Evolutionary conservation across 2,797 vertebrate genomes (phyloP), one percentile per base, ranked within the genome.

Genomic region (Emydoidea blandingii): DNA sequence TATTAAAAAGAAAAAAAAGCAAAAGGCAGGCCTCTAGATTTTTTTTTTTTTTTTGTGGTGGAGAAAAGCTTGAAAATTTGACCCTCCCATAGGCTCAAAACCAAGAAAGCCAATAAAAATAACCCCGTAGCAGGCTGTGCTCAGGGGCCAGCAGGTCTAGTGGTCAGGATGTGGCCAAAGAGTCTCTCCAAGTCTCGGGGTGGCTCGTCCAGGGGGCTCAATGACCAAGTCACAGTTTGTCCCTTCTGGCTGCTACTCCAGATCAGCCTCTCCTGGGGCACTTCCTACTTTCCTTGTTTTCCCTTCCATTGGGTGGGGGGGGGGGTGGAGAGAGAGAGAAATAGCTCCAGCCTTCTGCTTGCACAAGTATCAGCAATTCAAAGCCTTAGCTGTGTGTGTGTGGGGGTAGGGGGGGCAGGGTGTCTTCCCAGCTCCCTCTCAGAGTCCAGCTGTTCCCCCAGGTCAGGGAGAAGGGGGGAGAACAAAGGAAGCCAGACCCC

Each of bases 111-210:
- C 59, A 34, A 41, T 4, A 12, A 1, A 19, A 83, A 37, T 62
- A 12, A 74, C 9, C 0, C 1, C 15, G 18, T 65, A 65, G 4
- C 62, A 62, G 31, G 14, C 31, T 62, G 15, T 62, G 31, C 7
- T 62, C 31, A 34, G 59, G 14, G 59, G 31, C 31, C 59, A 62
- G 59, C 59, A n/a, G 18, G 31, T 65, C 34, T 65, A n/a, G 18
- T 37, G 7, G 34, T n/a, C 8, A 19, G 34, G 34, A 16, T 65
- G 34, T 65, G 34, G 34, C 34, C 34, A 62, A 34, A 65, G 62
- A n/a, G 8, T n/a, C 34, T 65, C 34, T n/a, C 34, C 16, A 18
- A 65, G 6, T 34, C 34, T 65, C 12, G 2, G 34, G 16, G 15
- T 65, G 15, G 62, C 16, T 65, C 34, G 4, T 65, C 16, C 8